Evolutionary conservation across 2,797 vertebrate genomes (phyloP).

Genomic region (Yasuhikotakia modesta): DNA sequence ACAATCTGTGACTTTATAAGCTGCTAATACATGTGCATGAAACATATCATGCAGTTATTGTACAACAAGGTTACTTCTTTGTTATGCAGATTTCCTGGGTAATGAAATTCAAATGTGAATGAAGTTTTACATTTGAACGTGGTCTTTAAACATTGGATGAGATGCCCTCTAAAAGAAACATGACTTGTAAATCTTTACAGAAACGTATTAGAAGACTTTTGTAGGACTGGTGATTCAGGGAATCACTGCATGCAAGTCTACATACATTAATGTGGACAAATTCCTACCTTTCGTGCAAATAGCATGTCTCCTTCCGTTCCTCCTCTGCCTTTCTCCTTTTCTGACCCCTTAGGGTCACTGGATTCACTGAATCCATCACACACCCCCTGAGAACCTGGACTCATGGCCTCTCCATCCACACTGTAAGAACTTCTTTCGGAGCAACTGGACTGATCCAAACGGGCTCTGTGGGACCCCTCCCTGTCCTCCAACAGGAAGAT

Average conservation of each 20-base stretch:
- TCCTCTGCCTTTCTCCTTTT: conserved; percentile 44
- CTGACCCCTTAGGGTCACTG: conserved; percentile 53
- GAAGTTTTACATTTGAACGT: too few relatives aligned
- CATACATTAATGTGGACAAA: not conserved
- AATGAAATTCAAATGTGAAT: too few relatives aligned
- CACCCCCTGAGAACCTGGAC: conserved; percentile 71
- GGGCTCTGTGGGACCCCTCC: conserved; percentile 15
- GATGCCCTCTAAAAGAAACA: too few relatives aligned
- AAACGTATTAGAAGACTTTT: too few relatives aligned
- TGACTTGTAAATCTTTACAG: too few relatives aligned
- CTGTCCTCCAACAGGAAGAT: conserved; percentile 75
- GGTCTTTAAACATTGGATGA: too few relatives aligned
- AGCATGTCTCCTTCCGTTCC: conserved; percentile 81
- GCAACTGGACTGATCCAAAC: conserved; percentile 12
- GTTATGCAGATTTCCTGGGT: too few relatives aligned
- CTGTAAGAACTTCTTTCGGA: conserved; percentile 9
- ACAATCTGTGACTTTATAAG: too few relatives aligned
- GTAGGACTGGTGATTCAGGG: too few relatives aligned
- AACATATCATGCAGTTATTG: too few relatives aligned
- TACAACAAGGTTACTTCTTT: too few relatives aligned
- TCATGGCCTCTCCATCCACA: conserved; percentile 47
- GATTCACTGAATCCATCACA: conserved; percentile 67
- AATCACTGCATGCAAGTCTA: not conserved
- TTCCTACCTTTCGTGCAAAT: conserved; percentile 87
- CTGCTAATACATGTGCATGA: too few relatives aligned